Evolutionary conservation across 1,140 invertebrate genomes (phyloP), one percentile per base, ranked within the genome.

Genomic region (Leguminivora glycinivorella): DNA sequence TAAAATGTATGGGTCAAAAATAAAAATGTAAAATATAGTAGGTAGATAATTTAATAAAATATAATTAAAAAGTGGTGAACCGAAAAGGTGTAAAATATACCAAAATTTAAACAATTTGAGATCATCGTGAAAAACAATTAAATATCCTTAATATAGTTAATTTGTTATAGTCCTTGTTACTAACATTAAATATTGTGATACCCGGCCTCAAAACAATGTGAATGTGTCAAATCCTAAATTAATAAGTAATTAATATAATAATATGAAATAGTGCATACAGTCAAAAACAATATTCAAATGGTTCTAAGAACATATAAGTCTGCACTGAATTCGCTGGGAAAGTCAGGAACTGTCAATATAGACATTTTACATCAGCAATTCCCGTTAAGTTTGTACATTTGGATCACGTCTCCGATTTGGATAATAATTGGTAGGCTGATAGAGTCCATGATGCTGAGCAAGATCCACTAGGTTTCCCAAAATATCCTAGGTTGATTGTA

Each of bases 1-100:
- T n/a, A n/a, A n/a, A n/a, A n/a, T n/a, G 3, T 14, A n/a, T 14
- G 4, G n/a, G 40, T 6, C 9, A 75, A 81, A 76, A 83, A 74
- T 73, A 79, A 68, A 80, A 73, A 56, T 73, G 6, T 43, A 0
- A 52, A 52, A 52, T n/a, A 52, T 17, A 47, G 5, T 14, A 9
- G 7, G 5, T 52, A 52, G 0, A 6, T 52, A 52, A 5, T 19
- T 14, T 19, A 22, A 52, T 22, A 9, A 17, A 6, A 19, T 17
- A 17, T 22, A 9, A 9, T 52, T 52, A 22, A 52, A 43, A 47
- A 47, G 10, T 52, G 19, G 19, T 19, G 47, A 22, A 52, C 47
- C 47, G 17, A 22, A 40, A 52, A 22, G 5, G 22, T 22, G 19
- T 52, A 19, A 52, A 22, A 52, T 22, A 22, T 52, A 52, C 6